A percentile compares a stretch with the other conserved stretches of the same genome.
Evolutionary conservation across 2,113 vertebrate genomes (phyloP).

Genomic region (Aphyosemion australe): DNA sequence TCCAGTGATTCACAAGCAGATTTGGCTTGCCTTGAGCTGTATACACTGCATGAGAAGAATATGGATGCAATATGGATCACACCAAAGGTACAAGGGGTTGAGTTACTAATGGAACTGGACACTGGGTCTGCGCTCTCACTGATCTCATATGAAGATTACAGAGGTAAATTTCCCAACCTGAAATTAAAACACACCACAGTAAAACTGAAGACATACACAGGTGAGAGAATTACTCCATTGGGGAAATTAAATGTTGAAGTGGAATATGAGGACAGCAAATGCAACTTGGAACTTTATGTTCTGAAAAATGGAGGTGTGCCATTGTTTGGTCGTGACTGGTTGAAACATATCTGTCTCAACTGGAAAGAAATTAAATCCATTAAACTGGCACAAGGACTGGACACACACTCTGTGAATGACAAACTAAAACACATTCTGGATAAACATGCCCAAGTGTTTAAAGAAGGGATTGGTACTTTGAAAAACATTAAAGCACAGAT

Average conservation of each 20-base stretch:
- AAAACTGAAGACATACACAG: constrained; percentile 7
- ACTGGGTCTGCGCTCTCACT: not conserved
- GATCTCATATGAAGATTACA: constrained; percentile 1
- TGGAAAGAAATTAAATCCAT: constrained; percentile 15
- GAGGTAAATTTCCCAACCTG: not conserved
- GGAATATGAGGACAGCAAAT: not conserved
- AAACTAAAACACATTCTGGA: too few relatives aligned
- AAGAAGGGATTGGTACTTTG: constrained; percentile 5
- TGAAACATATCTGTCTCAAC: constrained; percentile 1
- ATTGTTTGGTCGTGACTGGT: not conserved
- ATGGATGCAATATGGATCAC: constrained; percentile 1
- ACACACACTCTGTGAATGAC: too few relatives aligned
- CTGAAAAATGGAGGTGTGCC: constrained; percentile 1
- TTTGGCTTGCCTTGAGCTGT: constrained; percentile 1
- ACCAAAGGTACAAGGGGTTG: not conserved
- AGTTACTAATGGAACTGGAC: constrained; percentile 4
- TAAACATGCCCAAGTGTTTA: not conserved
- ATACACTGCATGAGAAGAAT: not conserved
- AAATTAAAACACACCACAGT: constrained; percentile 1
- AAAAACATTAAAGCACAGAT: constrained; percentile 7
- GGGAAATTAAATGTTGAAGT: constrained; percentile 3
- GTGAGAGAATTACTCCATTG: not conserved
- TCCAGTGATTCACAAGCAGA: not conserved
- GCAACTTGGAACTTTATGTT: constrained; percentile 5
- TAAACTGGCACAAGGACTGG: not conserved